Evolutionary conservation across 2,888 invertebrate species (phyloP).

Genomic region (Andrena chrysosceles): DNA sequence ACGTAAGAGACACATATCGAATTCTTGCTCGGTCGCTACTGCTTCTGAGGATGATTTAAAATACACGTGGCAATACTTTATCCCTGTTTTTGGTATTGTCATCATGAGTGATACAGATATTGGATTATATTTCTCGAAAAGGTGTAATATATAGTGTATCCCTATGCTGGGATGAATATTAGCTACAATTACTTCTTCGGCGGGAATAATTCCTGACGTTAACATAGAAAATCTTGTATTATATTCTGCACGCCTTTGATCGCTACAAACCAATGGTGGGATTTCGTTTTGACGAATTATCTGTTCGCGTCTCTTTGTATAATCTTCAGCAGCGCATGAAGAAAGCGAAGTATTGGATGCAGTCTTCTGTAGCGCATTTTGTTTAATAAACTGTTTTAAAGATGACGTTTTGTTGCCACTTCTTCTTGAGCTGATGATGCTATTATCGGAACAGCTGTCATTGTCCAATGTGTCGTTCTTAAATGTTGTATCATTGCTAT

Average conservation of each 20-base stretch:
- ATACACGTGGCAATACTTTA: slow-evolving; percentile 79
- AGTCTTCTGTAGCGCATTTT: background rate
- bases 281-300: background rate
- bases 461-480: background rate
- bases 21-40: slow-evolving; percentile 62
- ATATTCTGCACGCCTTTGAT: fast-evolving
- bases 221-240: background rate
- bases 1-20: slow-evolving; percentile 68
- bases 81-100: slow-evolving; percentile 12
- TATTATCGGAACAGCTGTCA: background rate
- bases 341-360: background rate
- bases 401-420: background rate
- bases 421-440: background rate
- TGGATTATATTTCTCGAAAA: slow-evolving; percentile 76
- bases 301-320: background rate
- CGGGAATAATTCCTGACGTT: slow-evolving; percentile 31
- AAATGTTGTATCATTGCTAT: background rate
- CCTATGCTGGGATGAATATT: slow-evolving; percentile 73
- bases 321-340: background rate
- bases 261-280: background rate
- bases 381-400: background rate
- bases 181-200: slow-evolving; percentile 77
- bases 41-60: slow-evolving; percentile 71
- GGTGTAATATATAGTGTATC: slow-evolving; percentile 74
- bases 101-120: slow-evolving; percentile 72